Conservation (phyloP, 2,113 vertebrate genomes). For the Nematolebias whitei region DNA sequence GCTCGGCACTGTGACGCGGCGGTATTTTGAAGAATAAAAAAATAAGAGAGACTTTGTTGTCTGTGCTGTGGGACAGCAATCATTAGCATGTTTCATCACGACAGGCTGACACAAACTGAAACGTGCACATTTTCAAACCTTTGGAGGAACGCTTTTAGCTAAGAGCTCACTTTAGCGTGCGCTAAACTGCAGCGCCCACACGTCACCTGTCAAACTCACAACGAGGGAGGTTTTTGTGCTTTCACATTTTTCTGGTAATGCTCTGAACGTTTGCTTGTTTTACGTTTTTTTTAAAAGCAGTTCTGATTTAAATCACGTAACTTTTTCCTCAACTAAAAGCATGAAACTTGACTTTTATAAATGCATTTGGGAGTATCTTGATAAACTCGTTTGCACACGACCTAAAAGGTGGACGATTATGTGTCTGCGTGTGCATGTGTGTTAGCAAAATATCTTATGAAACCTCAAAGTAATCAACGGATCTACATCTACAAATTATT, state of each 20-base stretch:
- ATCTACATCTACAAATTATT: too few relatives aligned
- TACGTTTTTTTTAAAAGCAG: neutral
- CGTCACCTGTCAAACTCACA: conserved; percentile 41
- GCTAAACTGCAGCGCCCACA: conserved; percentile 30
- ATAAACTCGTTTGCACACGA: too few relatives aligned
- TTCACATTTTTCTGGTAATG: neutral
- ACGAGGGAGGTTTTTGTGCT: neutral
- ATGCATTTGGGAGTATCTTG: neutral
- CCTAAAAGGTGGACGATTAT: too few relatives aligned
- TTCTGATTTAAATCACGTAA: neutral
- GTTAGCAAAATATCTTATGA: too few relatives aligned
- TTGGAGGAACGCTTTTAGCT: conserved; percentile 24
- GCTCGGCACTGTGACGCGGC: neutral
- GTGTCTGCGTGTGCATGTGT: too few relatives aligned
- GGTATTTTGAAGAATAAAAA: conserved; percentile 5
- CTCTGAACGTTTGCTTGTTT: neutral
- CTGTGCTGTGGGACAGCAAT: conserved; percentile 2
- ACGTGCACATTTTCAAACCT: neutral
- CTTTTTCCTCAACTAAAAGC: neutral
- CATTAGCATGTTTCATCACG: conserved; percentile 11
- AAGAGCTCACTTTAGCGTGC: conserved; percentile 26
- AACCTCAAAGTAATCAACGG: too few relatives aligned
- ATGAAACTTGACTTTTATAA: neutral
- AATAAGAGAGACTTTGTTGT: neutral
- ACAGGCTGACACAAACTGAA: conserved; percentile 21